phyloP scores from a whole-genome alignment of 2,888 invertebrate genomes.

The Carabus problematicus region DNA sequence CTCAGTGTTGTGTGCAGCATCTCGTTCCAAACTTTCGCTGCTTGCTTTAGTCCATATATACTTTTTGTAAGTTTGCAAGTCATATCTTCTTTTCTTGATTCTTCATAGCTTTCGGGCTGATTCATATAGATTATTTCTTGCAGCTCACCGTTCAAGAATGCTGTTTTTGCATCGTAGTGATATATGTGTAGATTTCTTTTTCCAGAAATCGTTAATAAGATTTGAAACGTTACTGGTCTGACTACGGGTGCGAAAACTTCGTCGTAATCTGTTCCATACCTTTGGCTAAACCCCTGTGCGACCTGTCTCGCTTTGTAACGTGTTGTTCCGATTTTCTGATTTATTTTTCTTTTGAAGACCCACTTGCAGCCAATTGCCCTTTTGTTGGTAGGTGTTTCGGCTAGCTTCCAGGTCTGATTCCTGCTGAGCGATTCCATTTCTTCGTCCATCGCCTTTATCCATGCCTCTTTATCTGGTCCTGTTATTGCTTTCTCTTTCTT shows the following conservation, averaged over 20 bases:
- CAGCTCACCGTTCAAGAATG: background rate
- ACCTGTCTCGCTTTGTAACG: slow-evolving; percentile 48
- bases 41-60: slow-evolving; percentile 16
- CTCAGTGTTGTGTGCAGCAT: slow-evolving; percentile 1
- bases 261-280: slow-evolving; percentile 47
- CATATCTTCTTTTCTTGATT: background rate
- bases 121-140: background rate
- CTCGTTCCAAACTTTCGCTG: slow-evolving; percentile 2
- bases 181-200: background rate
- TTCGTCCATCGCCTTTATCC: slow-evolving; percentile 44
- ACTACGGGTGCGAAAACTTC: no score
- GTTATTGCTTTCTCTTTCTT: no score
- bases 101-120: background rate
- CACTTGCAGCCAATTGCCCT: slow-evolving; percentile 47
- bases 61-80: slow-evolving; percentile 3
- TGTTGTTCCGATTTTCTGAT: slow-evolving; percentile 34
- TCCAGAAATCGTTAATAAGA: background rate
- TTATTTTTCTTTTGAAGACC: slow-evolving; percentile 47
- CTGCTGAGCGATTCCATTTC: slow-evolving; percentile 45
- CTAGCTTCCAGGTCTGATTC: slow-evolving; percentile 48
- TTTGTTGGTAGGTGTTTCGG: slow-evolving; percentile 36
- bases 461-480: no score
- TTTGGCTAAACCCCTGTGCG: slow-evolving; percentile 48
- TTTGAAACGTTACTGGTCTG: slow-evolving; percentile 45
- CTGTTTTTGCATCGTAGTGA: background rate